Evolutionary conservation across 1,140 invertebrate species (phyloP).

Genomic region (Drosophila littoralis): DNA sequence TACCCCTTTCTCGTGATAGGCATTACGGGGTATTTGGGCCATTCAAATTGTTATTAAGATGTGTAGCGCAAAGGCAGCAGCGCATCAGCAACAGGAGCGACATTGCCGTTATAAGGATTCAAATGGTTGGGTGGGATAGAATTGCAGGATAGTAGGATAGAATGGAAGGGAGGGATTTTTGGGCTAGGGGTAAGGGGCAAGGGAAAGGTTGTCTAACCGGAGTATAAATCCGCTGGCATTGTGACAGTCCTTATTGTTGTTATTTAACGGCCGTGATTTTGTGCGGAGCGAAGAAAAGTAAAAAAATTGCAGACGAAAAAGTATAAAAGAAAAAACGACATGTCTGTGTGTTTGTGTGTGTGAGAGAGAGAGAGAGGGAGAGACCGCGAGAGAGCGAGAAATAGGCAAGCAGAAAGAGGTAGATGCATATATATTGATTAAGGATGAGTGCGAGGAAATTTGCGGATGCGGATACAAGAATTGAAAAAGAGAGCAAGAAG

Average conservation of each 20-base stretch:
- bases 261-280: slow-evolving; percentile 35
- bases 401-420: too few relatives aligned
- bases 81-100: slow-evolving; percentile 5
- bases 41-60: slow-evolving; percentile 24
- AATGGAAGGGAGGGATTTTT: background rate
- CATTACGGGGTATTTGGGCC: slow-evolving; percentile 6
- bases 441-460: background rate
- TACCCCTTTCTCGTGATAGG: too few relatives aligned
- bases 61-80: slow-evolving; percentile 1
- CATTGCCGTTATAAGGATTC: slow-evolving; percentile 25
- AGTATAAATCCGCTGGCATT: slow-evolving; percentile 1
- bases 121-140: background rate
- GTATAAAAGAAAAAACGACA: too few relatives aligned
- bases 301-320: too few relatives aligned
- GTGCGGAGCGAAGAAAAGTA: background rate
- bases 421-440: too few relatives aligned
- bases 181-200: background rate
- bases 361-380: too few relatives aligned
- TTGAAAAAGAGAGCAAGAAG: background rate
- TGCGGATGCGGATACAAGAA: background rate
- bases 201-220: background rate
- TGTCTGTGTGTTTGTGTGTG: too few relatives aligned
- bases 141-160: background rate
- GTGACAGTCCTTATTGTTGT: slow-evolving; percentile 14
- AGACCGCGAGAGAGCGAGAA: too few relatives aligned